Conservation (phyloP, 2,113 vertebrate species). For the Podilymbus podiceps region DNA sequence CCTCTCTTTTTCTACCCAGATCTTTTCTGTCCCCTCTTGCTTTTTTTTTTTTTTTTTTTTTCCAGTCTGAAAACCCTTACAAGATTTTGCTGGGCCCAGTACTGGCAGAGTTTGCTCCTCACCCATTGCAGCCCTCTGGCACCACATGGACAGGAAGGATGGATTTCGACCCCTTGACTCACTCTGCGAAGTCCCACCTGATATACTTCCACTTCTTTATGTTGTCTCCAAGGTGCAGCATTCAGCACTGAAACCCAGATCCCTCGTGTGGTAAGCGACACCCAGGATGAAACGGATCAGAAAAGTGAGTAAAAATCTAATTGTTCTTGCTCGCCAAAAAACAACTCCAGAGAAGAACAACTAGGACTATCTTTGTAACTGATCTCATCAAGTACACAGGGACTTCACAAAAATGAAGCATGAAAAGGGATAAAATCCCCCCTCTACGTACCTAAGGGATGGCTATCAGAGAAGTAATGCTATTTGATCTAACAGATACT, state of each 20-base stretch:
- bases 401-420: not conserved
- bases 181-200: not conserved
- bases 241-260: not conserved
- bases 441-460: not conserved
- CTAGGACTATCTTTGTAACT: not conserved
- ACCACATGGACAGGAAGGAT: not conserved
- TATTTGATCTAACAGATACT: not conserved
- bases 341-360: not conserved
- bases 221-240: not conserved
- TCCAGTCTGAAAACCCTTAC: not conserved
- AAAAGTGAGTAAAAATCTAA: not conserved
- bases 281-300: not conserved
- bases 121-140: not conserved
- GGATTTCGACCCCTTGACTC: not conserved
- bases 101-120: not conserved
- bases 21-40: not conserved
- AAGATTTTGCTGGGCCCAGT: not conserved
- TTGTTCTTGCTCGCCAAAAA: not conserved
- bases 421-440: not conserved
- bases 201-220: fast-evolving
- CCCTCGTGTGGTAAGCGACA: fast-evolving
- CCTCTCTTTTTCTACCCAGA: not conserved
- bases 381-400: not conserved
- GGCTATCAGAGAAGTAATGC: not conserved
- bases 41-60: no score